Conservation (phyloP, 1,140 invertebrate genomes). For the Drosophila kohkoa region DNA sequence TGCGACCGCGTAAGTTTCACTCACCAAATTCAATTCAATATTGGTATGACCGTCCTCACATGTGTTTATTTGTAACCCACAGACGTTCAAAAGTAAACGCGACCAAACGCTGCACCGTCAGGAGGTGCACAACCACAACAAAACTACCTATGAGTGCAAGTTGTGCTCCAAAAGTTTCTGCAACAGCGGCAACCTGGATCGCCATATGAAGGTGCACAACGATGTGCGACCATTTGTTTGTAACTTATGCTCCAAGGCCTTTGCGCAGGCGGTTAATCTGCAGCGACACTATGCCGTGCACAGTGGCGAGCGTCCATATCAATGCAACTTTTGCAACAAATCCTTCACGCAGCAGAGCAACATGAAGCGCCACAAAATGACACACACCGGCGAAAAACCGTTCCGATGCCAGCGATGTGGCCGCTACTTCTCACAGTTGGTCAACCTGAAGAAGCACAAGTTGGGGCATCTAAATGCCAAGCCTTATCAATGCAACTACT, state of each 20-base stretch:
- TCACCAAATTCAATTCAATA: constrained; percentile 1
- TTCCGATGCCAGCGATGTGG: constrained; percentile 82
- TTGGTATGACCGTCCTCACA: not conserved
- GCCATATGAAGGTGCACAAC: constrained; percentile 83
- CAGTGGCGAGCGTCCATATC: constrained; percentile 81
- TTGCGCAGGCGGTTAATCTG: constrained; percentile 83
- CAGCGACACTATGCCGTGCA: constrained; percentile 82
- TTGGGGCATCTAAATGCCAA: constrained; percentile 81
- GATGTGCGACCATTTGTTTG: constrained; percentile 81
- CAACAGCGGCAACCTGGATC: constrained; percentile 80
- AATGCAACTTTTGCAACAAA: constrained; percentile 82
- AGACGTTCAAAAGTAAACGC: constrained; percentile 81
- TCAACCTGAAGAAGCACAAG: constrained; percentile 84
- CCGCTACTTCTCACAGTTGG: constrained; percentile 80
- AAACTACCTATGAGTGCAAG: constrained; percentile 82
- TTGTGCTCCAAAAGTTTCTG: constrained; percentile 80
- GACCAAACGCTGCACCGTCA: constrained; percentile 79
- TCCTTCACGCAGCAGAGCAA: constrained; percentile 84
- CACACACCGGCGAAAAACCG: constrained; percentile 84
- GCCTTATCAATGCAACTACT: constrained; percentile 79
- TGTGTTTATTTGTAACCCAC: not conserved
- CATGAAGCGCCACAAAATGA: constrained; percentile 84
- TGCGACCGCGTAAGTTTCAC: constrained; percentile 73
- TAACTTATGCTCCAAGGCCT: constrained; percentile 78
- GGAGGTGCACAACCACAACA: constrained; percentile 80